phyloP scores from a whole-genome alignment of 2,888 invertebrate species.

The Tachina fera region DNA sequence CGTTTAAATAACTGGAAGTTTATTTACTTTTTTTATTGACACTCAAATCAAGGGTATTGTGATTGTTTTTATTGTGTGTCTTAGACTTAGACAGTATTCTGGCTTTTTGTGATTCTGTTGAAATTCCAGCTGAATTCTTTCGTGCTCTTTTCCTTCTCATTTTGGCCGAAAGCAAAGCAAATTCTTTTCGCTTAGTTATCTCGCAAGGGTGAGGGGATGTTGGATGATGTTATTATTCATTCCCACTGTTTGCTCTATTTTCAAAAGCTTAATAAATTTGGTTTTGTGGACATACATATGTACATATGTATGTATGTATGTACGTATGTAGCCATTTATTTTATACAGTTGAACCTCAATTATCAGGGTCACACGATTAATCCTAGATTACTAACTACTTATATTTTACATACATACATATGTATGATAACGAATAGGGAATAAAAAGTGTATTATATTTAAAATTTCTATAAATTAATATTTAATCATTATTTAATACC shows the following conservation, averaged over 20 bases:
- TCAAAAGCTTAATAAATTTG: neutral
- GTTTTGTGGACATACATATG: neutral
- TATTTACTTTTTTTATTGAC: conserved; percentile 70
- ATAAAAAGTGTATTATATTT: too few relatives aligned
- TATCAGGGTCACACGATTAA: too few relatives aligned
- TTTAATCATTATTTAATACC: too few relatives aligned
- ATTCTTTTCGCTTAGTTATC: neutral
- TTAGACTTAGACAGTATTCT: neutral
- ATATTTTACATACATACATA: too few relatives aligned
- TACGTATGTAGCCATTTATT: neutral
- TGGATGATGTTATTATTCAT: neutral
- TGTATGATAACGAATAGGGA: too few relatives aligned
- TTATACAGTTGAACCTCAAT: neutral
- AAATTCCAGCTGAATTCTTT: conserved; percentile 47
- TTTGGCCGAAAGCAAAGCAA: conserved; percentile 24
- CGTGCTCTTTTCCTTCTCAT: neutral
- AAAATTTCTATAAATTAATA: too few relatives aligned
- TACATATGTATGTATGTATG: too few relatives aligned
- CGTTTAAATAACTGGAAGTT: conserved; percentile 55
- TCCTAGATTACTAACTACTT: too few relatives aligned
- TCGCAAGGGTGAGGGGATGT: neutral
- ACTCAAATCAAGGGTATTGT: neutral
- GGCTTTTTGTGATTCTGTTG: conserved; percentile 12
- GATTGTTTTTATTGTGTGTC: neutral
- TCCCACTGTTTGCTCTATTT: conserved; percentile 22